Conservation (phyloP, 2,888 invertebrate species). For the Amblyteles armatorius region DNA sequence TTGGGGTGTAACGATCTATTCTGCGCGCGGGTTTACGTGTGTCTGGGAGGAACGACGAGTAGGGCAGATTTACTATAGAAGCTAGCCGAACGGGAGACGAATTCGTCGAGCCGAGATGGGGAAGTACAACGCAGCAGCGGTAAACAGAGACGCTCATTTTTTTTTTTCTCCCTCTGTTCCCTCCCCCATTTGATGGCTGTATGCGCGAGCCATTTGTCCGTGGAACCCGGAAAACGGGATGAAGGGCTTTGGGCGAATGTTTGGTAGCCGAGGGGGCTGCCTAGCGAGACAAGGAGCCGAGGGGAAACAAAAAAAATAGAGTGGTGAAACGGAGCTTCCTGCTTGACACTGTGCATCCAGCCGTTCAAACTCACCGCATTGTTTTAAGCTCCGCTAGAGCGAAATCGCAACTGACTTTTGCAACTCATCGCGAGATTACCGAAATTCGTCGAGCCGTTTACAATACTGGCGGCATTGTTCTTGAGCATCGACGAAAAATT, state of each 20-base stretch:
- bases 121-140: conserved; percentile 40
- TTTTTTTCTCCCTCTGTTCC: conserved; percentile 8
- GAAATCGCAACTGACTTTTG: conserved; percentile 47
- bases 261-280: not conserved
- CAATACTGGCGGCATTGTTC: not conserved
- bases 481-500: not conserved
- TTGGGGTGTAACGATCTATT: not conserved
- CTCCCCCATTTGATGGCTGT: conserved; percentile 48
- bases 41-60: conserved; percentile 22
- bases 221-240: conserved; percentile 40
- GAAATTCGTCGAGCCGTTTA: conserved; percentile 5
- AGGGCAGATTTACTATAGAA: conserved; percentile 44
- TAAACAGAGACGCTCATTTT: conserved; percentile 36
- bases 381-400: conserved; percentile 51
- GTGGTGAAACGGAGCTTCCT: conserved; percentile 41
- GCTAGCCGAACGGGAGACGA: conserved; percentile 48
- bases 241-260: conserved; percentile 40
- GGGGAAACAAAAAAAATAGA: conserved; percentile 20
- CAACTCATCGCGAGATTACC: conserved; percentile 49
- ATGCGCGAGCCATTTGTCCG: conserved; percentile 60
- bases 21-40: conserved; percentile 28
- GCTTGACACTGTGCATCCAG: conserved; percentile 64
- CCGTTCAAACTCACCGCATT: conserved; percentile 62
- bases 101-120: conserved; percentile 57
- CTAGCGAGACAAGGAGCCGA: conserved; percentile 6